Conservation (phyloP, 2,113 vertebrate species). For the Pterocles burchelli region DNA sequence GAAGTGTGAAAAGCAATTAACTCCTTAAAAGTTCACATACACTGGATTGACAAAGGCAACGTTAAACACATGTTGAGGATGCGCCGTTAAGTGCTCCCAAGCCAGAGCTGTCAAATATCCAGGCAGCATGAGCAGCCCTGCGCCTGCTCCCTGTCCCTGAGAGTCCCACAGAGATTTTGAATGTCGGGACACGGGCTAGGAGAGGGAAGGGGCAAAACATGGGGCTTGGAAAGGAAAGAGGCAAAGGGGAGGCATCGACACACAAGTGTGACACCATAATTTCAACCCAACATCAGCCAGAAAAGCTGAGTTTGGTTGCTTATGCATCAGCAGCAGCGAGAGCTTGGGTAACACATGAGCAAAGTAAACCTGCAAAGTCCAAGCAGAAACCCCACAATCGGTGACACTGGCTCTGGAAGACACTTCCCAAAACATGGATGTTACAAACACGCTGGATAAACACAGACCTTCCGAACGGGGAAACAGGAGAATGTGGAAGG, state of each 20-base stretch:
- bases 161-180: background rate
- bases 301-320: rapidly evolving
- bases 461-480: background rate
- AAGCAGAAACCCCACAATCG: background rate
- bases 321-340: rapidly evolving
- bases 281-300: too few relatives aligned
- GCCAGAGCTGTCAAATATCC: background rate
- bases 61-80: background rate
- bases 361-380: rapidly evolving
- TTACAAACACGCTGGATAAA: background rate
- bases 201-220: too few relatives aligned
- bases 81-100: background rate
- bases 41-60: background rate
- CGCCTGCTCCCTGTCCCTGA: rapidly evolving
- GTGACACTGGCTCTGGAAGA: background rate
- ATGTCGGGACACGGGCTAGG: too few relatives aligned
- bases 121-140: background rate
- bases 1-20: slow-evolving; percentile 23
- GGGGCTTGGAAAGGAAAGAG: background rate
- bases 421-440: background rate
- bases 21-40: background rate
- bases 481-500: background rate
- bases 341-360: background rate
- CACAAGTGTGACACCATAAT: background rate
- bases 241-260: background rate